phyloP scores from a whole-genome alignment of 2,113 vertebrate species.

The Isichthys henryi region DNA sequence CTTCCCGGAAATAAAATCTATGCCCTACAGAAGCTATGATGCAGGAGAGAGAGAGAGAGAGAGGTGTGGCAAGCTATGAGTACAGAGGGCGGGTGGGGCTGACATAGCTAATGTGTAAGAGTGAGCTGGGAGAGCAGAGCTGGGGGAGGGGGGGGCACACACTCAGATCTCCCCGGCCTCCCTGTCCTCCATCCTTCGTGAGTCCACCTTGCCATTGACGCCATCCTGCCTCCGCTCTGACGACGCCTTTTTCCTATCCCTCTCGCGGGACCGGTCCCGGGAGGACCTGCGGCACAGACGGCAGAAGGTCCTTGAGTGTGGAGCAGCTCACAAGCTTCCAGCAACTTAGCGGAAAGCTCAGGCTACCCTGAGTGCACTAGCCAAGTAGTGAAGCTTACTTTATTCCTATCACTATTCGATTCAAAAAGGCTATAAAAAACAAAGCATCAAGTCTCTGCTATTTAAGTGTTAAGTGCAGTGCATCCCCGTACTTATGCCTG shows the following conservation, averaged over 20 bases:
- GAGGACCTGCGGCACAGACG: conserved; percentile 62
- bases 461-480: not conserved
- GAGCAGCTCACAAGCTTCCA: not conserved
- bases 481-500: conserved; percentile 74
- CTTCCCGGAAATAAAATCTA: not conserved
- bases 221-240: conserved; percentile 68
- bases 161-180: conserved; percentile 82
- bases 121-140: not conserved
- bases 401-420: not conserved
- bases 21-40: conserved; percentile 21
- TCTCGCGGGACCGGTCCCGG: conserved; percentile 75
- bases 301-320: not conserved
- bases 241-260: conserved; percentile 67
- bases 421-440: not conserved
- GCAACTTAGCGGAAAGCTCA: not conserved
- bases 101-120: not conserved
- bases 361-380: not conserved
- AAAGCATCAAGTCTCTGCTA: not conserved
- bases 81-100: not conserved
- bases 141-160: conserved; percentile 13
- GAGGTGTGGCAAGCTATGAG: not conserved
- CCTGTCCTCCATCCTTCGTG: conserved; percentile 76
- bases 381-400: not conserved
- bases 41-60: conserved; percentile 18
- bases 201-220: conserved; percentile 76